Base-by-base conservation (phyloP, 2,888 invertebrate species). In the Eumerus sabulonum region DNA sequence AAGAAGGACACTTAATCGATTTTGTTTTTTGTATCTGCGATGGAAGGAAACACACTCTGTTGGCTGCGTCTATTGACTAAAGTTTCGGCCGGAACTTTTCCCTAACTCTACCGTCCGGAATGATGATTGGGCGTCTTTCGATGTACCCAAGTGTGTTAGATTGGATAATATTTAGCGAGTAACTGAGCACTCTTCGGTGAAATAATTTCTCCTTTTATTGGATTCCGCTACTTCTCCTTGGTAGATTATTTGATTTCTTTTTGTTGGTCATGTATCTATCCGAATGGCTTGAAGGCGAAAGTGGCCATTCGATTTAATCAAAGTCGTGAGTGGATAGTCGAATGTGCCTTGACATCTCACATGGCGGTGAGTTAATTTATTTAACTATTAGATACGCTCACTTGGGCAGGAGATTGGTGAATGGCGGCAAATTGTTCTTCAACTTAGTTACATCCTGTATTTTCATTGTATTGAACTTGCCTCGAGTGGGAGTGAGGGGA, bases 261-360 rank as follows among this genome's bases (percentile, higher is more conserved):
- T 13, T 9, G 40, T 42, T 13, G 51, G 14, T n/a, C 5, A n/a
- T n/a, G 51, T n/a, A 44, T 18, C n/a, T 19, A 11, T 7, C 35
- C 18, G n/a, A 36, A 44, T 44, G 60, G 47, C 40, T 54, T 14
- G 27, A 38, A 36, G 53, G 60, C 40, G 47, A 54, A 60, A 48
- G n/a, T n/a, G 70, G 51, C 64, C 53, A 76, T 47, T 47, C 42
- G 36, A 51, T 54, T 76, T 70, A 70, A 76, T 76, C 70, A 64
- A 63, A 76, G 64, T 70, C 59, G 40, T 54, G 42, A 40, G n/a
- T 40, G 40, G 40, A 11, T 40, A 27, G 27, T 7, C 27, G 27
- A 27, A 27, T 60, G 38, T 57, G 17, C 47, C 38, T 62, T 42
- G 62, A 48, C 62, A 51, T 50, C 60, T 36, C 48, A 38, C 38